Percentiles rank a stretch among this genome's conserved stretches.
phyloP scores from a whole-genome alignment of 2,113 vertebrate genomes.

The Upupa epops region DNA sequence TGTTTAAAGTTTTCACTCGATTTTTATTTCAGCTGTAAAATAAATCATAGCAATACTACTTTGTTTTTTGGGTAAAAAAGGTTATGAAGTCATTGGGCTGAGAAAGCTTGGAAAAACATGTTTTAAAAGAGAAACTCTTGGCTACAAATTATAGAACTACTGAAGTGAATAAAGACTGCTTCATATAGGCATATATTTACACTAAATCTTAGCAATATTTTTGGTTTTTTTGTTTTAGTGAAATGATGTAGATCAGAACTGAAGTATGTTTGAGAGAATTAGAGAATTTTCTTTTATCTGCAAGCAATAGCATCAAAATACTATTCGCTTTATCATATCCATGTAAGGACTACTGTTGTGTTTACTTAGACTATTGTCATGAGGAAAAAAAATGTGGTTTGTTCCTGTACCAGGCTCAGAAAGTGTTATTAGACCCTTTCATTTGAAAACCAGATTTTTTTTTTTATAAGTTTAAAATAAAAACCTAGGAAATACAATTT shows the following conservation, averaged over 20 bases:
- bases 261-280: background rate
- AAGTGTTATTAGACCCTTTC: slow-evolving; percentile 32
- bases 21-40: background rate
- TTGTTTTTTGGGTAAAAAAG: background rate
- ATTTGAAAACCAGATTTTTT: background rate
- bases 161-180: background rate
- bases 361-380: slow-evolving; percentile 60
- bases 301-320: slow-evolving; percentile 11
- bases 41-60: background rate
- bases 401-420: slow-evolving; percentile 26
- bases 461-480: slow-evolving; percentile 12
- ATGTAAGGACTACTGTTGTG: slow-evolving; percentile 39
- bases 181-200: background rate
- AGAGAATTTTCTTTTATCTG: background rate
- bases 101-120: background rate
- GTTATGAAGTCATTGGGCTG: background rate
- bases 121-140: background rate
- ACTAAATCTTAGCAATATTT: background rate
- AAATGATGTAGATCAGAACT: background rate
- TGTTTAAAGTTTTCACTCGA: background rate
- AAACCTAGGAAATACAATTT: background rate
- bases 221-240: background rate
- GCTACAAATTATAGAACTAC: background rate
- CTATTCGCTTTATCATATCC: slow-evolving; percentile 33
- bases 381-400: slow-evolving; percentile 54